Percentiles rank a stretch among this genome's conserved stretches.
These are phyloP conservation scores for Cataglyphis altisquamis DNA, from an alignment of 2,888 invertebrate species.

Conservation along the genomic window DNA sequence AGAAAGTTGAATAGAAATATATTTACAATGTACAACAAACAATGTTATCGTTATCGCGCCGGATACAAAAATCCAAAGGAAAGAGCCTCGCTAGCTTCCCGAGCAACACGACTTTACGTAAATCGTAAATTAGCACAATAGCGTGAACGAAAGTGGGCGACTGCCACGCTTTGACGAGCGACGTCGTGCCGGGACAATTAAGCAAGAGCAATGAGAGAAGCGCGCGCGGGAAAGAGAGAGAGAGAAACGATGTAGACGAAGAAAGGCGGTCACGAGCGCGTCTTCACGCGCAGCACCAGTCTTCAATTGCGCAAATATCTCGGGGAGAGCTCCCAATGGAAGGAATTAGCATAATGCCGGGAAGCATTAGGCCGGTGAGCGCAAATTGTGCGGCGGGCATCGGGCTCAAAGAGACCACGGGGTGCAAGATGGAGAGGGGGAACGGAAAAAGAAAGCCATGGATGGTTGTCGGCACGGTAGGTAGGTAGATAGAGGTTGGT, in stretches of 20 bases:
- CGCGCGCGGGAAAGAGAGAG: neutral
- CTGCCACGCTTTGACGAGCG: slow-evolving; percentile 17
- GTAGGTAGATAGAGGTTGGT: slow-evolving; percentile 4
- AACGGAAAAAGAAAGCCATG: slow-evolving; percentile 33
- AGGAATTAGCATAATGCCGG: slow-evolving; percentile 81
- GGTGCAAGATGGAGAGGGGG: slow-evolving; percentile 30
- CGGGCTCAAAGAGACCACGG: slow-evolving; percentile 66
- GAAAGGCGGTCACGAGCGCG: slow-evolving; percentile 65
- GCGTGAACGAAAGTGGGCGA: slow-evolving; percentile 21
- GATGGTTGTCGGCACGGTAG: slow-evolving; percentile 23
- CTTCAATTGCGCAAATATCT: slow-evolving; percentile 77
- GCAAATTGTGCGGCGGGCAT: slow-evolving; percentile 75
- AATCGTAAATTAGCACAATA: slow-evolving; percentile 29
- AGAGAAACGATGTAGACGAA: neutral
- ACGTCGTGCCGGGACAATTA: slow-evolving; percentile 30
- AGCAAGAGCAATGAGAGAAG: slow-evolving; percentile 18
- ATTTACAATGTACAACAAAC: neutral
- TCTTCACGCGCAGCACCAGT: slow-evolving; percentile 67
- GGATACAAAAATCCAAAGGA: neutral
- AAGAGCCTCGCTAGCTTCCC: neutral
- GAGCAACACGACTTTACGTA: neutral
- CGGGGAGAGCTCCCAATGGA: slow-evolving; percentile 65
- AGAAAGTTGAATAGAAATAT: slow-evolving; percentile 3
- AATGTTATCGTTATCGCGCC: neutral
- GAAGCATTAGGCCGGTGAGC: slow-evolving; percentile 75